A percentile compares a stretch with the other conserved stretches of the same genome.
Conservation (phyloP, 1,140 invertebrate species). For the Philopotamus ludificatus region DNA sequence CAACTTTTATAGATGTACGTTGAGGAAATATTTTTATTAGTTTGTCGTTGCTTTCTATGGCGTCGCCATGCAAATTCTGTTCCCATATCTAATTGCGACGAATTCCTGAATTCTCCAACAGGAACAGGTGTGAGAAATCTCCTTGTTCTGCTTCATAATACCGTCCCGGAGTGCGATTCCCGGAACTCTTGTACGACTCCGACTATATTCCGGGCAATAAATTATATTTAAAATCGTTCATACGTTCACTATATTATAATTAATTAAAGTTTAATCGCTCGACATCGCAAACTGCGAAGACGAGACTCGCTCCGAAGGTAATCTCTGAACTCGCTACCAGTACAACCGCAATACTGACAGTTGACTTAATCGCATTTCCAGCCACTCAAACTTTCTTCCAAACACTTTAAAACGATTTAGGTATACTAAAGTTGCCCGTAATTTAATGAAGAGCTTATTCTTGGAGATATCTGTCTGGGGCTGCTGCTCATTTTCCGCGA, state of each 20-base stretch:
- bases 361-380: conserved; percentile 31
- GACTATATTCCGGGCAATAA: too few species aligned
- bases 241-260: too few species aligned
- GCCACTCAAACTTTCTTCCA: conserved; percentile 19
- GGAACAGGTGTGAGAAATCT: conserved; percentile 22
- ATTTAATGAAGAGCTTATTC: conserved; percentile 16
- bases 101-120: conserved; percentile 11
- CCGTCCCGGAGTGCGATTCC: neutral
- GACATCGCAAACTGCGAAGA: too few species aligned
- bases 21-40: too few species aligned
- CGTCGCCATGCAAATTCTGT: conserved; percentile 2
- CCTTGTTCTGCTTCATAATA: neutral
- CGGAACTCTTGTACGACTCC: neutral
- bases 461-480: too few species aligned
- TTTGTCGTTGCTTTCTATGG: neutral
- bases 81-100: conserved; percentile 15
- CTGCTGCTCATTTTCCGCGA: too few species aligned
- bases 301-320: too few species aligned
- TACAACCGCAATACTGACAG: conserved; percentile 28
- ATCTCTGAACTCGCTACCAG: conserved; percentile 5
- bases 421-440: neutral
- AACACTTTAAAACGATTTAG: conserved; percentile 23
- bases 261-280: too few species aligned
- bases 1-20: too few species aligned
- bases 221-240: too few species aligned